Percentiles rank a stretch among this genome's conserved stretches.
Conservation (phyloP, 2,797 vertebrate genomes). For the Acanthis flammea region DNA sequence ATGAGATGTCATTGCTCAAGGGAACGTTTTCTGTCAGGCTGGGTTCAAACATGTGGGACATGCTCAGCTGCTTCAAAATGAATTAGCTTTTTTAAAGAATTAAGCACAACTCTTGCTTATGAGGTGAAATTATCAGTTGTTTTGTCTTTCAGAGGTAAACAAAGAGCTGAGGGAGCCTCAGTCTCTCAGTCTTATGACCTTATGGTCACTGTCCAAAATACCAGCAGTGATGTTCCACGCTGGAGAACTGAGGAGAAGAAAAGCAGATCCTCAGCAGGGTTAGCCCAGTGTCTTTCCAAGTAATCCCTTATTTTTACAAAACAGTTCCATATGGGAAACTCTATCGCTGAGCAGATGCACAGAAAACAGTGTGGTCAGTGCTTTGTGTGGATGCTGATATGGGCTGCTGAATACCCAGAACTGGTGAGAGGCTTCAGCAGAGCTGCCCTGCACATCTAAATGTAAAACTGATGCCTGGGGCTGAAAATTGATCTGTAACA, state of each 20-base stretch:
- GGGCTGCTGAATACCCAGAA: background rate
- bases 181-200: constrained; percentile 11
- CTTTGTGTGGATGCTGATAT: background rate
- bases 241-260: constrained; percentile 40
- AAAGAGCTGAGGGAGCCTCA: constrained; percentile 8
- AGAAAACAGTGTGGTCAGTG: background rate
- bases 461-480: constrained; percentile 5
- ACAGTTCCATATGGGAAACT: constrained; percentile 50
- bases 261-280: constrained; percentile 62
- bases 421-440: background rate
- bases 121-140: background rate
- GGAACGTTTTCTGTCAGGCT: accelerated
- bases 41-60: background rate
- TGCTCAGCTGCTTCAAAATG: background rate
- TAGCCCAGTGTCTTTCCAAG: constrained; percentile 39
- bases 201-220: constrained; percentile 61
- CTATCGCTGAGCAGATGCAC: background rate
- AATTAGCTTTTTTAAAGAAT: background rate
- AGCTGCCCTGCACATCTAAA: background rate
- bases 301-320: constrained; percentile 59
- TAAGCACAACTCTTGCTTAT: background rate
- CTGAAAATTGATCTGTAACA: constrained; percentile 17
- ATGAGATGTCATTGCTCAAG: background rate
- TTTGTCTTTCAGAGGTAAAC: constrained; percentile 59
- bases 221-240: background rate